phyloP scores from a whole-genome alignment of 2,113 vertebrate genomes.

The Hippocampus barbouri region DNA sequence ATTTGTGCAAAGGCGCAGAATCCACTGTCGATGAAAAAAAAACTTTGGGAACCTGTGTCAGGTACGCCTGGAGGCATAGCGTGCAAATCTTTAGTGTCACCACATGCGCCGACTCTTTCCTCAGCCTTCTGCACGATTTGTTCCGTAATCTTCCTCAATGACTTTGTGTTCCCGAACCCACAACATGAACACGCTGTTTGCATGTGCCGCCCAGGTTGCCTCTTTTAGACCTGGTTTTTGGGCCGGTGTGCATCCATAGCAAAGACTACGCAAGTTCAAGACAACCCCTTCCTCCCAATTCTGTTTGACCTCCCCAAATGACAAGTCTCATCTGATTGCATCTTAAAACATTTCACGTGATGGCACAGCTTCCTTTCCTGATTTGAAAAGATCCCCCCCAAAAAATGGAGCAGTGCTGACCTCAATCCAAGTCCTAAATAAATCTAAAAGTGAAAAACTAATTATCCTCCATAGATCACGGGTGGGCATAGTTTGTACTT shows the following conservation, averaged over 20 bases:
- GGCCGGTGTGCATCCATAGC: neutral
- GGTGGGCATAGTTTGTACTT: slow-evolving; percentile 35
- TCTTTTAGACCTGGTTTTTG: slow-evolving; percentile 19
- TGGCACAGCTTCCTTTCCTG: neutral
- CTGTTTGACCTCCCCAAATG: neutral
- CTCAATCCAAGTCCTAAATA: slow-evolving; percentile 65
- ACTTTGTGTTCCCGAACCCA: slow-evolving; percentile 8
- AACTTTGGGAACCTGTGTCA: too few species aligned
- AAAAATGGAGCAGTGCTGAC: slow-evolving; percentile 50
- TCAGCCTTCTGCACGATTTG: slow-evolving; percentile 1
- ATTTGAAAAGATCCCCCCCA: slow-evolving; percentile 3
- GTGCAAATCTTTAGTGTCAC: neutral
- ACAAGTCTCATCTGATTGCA: slow-evolving; percentile 2
- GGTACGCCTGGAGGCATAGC: too few species aligned
- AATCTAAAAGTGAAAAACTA: slow-evolving; percentile 61
- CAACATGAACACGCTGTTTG: slow-evolving; percentile 21
- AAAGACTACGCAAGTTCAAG: neutral
- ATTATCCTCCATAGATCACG: slow-evolving; percentile 55
- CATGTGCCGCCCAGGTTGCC: slow-evolving; percentile 21
- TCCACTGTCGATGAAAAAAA: too few species aligned
- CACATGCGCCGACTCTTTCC: neutral
- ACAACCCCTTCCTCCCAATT: neutral
- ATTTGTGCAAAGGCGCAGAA: too few species aligned
- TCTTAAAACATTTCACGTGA: slow-evolving; percentile 6
- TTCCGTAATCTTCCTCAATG: slow-evolving; percentile 6